Base-by-base conservation (phyloP, 2,113 vertebrate species). In the Spilogale gracilis region DNA sequence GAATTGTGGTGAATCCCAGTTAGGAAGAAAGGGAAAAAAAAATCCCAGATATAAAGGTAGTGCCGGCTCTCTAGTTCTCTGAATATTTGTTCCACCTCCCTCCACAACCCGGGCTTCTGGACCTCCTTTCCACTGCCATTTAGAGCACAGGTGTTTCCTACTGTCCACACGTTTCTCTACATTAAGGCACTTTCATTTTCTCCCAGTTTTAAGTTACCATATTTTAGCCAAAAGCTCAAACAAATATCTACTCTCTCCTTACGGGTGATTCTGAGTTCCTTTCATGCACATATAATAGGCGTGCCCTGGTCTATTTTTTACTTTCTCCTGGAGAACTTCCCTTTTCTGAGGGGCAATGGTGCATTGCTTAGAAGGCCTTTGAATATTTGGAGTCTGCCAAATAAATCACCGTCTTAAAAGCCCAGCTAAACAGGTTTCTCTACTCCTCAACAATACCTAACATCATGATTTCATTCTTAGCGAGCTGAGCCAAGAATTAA, bases 331-430 rank as follows among this genome's bases (percentile, higher is more conserved):
- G 5, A 60, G 14, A 4, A 61, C 58, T 45, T 82, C 16, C 6
- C 60, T 82, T 91, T 94, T 94, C 45, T 0, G 4, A 52, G 61
- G 76, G 60, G 17, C 56, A 20, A 80, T 74, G 71, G 45, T 18
- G 45, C 43, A 38, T 91, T 61, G 69, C 18, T 65, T 73, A 78
- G 50, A 78, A 43, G 84, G 27, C 54, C 80, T 97, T 86, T 67
- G 76, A 88, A 50, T 67, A 54, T 78, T 82, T 89, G 21, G 52
- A 86, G 30, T 96, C 85, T 79, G 56, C 56, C 94, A 92, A 96
- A 54, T 76, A 67, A 92, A 85, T 43, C 54, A 83, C 52, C 12
- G 30, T 81, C 93, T 96, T 38, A 83, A 84, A 89, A 94, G 86
- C 43, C 17, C 78, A 61, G 8, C 45, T 78, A 79, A 81, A 52